phyloP scores from a whole-genome alignment of 2,888 invertebrate species.

The Marronus borbonicus region DNA sequence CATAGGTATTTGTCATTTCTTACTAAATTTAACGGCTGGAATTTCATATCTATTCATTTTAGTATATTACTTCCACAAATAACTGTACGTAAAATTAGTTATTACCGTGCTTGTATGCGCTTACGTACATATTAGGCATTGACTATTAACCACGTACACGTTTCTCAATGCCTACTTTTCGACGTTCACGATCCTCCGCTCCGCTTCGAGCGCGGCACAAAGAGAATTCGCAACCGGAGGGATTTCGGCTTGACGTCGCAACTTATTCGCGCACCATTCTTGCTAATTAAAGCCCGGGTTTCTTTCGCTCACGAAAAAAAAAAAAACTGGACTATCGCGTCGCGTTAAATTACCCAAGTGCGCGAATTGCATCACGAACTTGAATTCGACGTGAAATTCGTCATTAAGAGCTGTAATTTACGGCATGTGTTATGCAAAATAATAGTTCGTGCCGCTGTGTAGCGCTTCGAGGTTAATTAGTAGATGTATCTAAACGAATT shows the following conservation, averaged over 20 bases:
- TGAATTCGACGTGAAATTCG: constrained; percentile 46
- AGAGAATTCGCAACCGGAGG: constrained; percentile 1
- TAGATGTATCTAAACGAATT: constrained; percentile 18
- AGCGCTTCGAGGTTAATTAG: constrained; percentile 34
- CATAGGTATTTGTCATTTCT: too few relatives aligned
- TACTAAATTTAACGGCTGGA: too few relatives aligned
- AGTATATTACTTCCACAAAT: too few relatives aligned
- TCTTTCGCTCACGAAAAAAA: constrained; percentile 15
- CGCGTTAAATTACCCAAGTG: constrained; percentile 25
- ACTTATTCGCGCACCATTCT: background rate
- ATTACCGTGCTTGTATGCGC: too few relatives aligned
- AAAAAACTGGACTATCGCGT: constrained; percentile 20
- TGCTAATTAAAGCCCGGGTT: constrained; percentile 7
- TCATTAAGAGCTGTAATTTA: constrained; percentile 31
- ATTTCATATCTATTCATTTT: too few relatives aligned
- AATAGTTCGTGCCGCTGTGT: constrained; percentile 25
- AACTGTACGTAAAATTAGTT: too few relatives aligned
- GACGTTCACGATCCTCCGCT: background rate
- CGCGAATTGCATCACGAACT: constrained; percentile 29
- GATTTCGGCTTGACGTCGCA: background rate
- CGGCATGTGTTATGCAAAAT: constrained; percentile 33
- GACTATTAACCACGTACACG: too few relatives aligned
- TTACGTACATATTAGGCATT: too few relatives aligned
- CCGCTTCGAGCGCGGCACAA: too few relatives aligned
- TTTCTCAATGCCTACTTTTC: background rate